Conservation (phyloP, 1,140 invertebrate species). For the Paraescarpia echinospica region DNA sequence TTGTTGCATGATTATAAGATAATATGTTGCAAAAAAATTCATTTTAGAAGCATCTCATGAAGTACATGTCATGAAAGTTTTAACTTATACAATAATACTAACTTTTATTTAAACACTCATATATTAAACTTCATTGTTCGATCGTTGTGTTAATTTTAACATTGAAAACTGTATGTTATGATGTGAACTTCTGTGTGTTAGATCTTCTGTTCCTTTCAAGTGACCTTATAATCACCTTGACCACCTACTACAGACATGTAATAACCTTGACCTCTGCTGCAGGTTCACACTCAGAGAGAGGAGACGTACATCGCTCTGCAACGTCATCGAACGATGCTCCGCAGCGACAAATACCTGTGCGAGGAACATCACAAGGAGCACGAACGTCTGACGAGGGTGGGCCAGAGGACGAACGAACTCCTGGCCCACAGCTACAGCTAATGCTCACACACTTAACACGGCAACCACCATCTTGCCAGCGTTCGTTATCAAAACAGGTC, state of each 20-base stretch:
- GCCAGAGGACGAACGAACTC: conserved; percentile 29
- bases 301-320: conserved; percentile 45
- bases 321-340: conserved; percentile 40
- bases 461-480: not conserved
- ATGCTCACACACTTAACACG: not conserved
- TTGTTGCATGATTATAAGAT: too few relatives aligned
- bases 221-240: too few relatives aligned
- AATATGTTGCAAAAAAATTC: too few relatives aligned
- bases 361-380: conserved; percentile 47
- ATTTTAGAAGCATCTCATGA: too few relatives aligned
- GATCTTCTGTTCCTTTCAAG: too few relatives aligned
- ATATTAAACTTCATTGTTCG: too few relatives aligned
- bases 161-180: too few relatives aligned
- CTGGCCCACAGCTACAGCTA: not conserved
- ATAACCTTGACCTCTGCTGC: not conserved
- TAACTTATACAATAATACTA: too few relatives aligned
- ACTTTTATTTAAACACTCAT: too few relatives aligned
- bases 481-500: not conserved
- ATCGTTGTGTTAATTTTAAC: too few relatives aligned
- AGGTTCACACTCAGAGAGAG: conserved; percentile 47
- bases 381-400: conserved; percentile 38
- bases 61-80: too few relatives aligned
- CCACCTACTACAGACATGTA: not conserved
- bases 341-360: conserved; percentile 42
- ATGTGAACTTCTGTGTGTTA: too few relatives aligned